phyloP scores from a whole-genome alignment of 2,113 vertebrate genomes.

The Psilopogon haemacephalus region DNA sequence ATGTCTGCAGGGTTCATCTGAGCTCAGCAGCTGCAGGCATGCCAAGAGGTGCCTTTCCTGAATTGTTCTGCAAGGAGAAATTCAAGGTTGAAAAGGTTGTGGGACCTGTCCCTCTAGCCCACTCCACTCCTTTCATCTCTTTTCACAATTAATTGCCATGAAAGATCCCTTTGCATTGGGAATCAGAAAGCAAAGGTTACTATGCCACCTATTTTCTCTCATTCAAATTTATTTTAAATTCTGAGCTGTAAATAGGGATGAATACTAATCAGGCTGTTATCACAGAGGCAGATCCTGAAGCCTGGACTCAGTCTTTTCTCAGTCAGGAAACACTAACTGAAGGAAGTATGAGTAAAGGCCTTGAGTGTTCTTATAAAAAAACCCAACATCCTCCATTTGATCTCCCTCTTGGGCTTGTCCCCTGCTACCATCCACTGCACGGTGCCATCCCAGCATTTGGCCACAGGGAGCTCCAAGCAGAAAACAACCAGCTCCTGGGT shows the following conservation, averaged over 20 bases:
- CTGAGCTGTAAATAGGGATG: not conserved
- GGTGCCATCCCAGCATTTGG: accelerated
- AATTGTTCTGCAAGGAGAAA: not conserved
- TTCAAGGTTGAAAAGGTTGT: accelerated
- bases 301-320: not conserved
- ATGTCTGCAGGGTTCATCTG: not conserved
- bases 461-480: not conserved
- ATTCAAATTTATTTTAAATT: not conserved
- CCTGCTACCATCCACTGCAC: accelerated
- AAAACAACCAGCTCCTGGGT: not conserved
- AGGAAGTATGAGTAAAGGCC: not conserved
- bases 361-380: not conserved
- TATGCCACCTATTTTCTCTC: not conserved
- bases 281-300: not conserved
- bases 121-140: not conserved
- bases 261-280: not conserved
- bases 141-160: not conserved
- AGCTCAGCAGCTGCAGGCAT: accelerated
- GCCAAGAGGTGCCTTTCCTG: not conserved
- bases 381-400: too few species aligned
- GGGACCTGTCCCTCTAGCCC: not conserved
- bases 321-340: not conserved
- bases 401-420: not conserved
- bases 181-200: not conserved
- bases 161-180: not conserved